Base-by-base conservation (phyloP, 2,113 vertebrate species). In the Miniopterus natalensis region DNA sequence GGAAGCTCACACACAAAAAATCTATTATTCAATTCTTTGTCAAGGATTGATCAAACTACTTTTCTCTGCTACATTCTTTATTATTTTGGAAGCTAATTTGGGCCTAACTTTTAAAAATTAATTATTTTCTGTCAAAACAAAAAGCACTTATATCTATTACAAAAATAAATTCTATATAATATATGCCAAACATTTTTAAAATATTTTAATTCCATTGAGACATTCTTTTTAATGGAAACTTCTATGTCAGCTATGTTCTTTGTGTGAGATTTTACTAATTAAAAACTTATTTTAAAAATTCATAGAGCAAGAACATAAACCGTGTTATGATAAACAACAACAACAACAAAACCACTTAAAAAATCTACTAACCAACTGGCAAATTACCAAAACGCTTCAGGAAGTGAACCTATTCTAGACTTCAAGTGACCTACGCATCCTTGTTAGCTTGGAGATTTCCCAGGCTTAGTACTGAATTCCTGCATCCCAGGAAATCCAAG, bases 391-490 rank as follows among this genome's bases (percentile, higher is more conserved):
- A 84, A 47, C 40, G 9, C 8, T 40, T 75, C 8, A 78, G 36
- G 8, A 94, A 92, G 21, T 68, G 10, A 88, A 81, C 2, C 17
- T 73, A 6, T 53, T 61, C 1, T 36, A 49, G 9, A 18, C 36
- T 31, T 61, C 57, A 1, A 4, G 12, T 84, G 47, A 55, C 6
- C 1, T 0, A 2, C 0, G 1, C 53, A 4, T 77, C 15, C 74
- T 83, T 59, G 6, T 10, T 40, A 36, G 6, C n/a, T 17, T 51
- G n/a, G 20, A 4, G 2, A 77, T 49, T n/a, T 74, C 18, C 14
- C 2, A 15, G 21, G 20, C 40, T 81, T 49, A 2, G 4, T 55
- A 27, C 0, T 18, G 45, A 78, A 61, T 81, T 14, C 7, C 21
- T 59, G 8, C 1, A 53, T 68, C 66, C 42, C 12, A 68, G 1